Conservation (phyloP, 1,140 invertebrate species). For the Diorhabda elongata region DNA sequence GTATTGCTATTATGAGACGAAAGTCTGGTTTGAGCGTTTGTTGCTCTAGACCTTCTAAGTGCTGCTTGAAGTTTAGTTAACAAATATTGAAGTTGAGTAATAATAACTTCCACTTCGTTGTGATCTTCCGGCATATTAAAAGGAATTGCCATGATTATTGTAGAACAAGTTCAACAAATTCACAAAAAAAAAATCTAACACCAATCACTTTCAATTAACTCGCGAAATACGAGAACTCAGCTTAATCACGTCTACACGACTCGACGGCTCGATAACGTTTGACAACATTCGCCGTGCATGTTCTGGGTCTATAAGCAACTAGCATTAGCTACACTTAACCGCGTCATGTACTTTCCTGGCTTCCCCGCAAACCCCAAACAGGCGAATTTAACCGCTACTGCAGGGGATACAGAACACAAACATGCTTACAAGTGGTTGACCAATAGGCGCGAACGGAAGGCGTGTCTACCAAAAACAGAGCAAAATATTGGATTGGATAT, state of each 20-base stretch:
- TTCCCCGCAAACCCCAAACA: conserved; percentile 21
- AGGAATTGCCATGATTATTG: conserved; percentile 46
- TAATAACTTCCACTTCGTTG: conserved; percentile 33
- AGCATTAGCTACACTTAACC: no score
- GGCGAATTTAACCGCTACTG: conserved; percentile 1
- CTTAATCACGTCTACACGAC: conserved; percentile 25
- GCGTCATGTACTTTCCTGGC: conserved; percentile 7
- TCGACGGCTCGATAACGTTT: conserved; percentile 29
- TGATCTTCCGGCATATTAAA: conserved; percentile 46
- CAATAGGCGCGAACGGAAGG: conserved; percentile 35
- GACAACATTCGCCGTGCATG: conserved; percentile 16
- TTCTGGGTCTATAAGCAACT: background rate
- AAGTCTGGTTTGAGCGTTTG: background rate
- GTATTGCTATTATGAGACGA: background rate
- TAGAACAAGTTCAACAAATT: conserved; percentile 13
- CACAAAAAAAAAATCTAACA: conserved; percentile 21
- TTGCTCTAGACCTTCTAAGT: conserved; percentile 7
- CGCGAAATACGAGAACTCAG: conserved; percentile 23
- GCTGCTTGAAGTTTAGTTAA: conserved; percentile 26
- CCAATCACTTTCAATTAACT: conserved; percentile 19
- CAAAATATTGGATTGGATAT: conserved; percentile 40
- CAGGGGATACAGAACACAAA: conserved; percentile 24
- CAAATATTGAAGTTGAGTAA: conserved; percentile 29
- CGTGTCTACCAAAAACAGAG: conserved; percentile 41
- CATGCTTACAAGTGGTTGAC: conserved; percentile 20